These are phyloP conservation scores for Pteria penguin DNA, from an alignment of 2,888 invertebrate species.

Conservation along the genomic window DNA sequence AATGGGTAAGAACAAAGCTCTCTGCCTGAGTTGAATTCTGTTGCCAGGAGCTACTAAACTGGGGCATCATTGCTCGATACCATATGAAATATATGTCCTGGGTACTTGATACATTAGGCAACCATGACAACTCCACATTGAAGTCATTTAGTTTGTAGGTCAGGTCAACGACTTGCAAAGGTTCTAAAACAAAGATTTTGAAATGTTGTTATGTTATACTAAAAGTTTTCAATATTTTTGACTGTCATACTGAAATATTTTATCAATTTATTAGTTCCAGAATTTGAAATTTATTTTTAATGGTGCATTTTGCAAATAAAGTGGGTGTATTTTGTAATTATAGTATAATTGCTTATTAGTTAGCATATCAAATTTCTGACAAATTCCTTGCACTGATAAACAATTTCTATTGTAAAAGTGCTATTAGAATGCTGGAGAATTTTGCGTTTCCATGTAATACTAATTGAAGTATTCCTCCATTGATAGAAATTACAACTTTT, in stretches of 20 bases:
- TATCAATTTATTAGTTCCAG: background rate
- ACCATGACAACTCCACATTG: slow-evolving; percentile 59
- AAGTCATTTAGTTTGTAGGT: slow-evolving; percentile 38
- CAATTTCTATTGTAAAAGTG: too few relatives aligned
- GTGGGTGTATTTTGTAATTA: too few relatives aligned
- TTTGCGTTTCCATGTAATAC: too few relatives aligned
- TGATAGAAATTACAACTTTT: too few relatives aligned
- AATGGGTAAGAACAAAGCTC: slow-evolving; percentile 44
- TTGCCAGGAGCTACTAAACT: slow-evolving; percentile 49
- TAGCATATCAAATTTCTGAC: too few relatives aligned
- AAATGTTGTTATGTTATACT: too few relatives aligned
- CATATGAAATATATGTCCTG: slow-evolving; percentile 56
- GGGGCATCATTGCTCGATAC: slow-evolving; percentile 58
- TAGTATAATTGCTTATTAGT: too few relatives aligned
- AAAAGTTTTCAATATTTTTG: background rate
- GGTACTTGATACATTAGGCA: slow-evolving; percentile 49
- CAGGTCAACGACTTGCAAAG: slow-evolving; percentile 57
- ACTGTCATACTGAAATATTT: background rate
- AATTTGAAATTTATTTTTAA: too few relatives aligned
- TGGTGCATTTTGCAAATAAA: too few relatives aligned
- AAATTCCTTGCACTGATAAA: too few relatives aligned
- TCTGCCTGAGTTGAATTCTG: slow-evolving; percentile 46
- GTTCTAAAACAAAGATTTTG: slow-evolving; percentile 53
- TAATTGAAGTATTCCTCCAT: too few relatives aligned
- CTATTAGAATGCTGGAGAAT: too few relatives aligned